Evolutionary conservation across 2,113 vertebrate genomes (phyloP).

Genomic region (Meleagris gallopavo): DNA sequence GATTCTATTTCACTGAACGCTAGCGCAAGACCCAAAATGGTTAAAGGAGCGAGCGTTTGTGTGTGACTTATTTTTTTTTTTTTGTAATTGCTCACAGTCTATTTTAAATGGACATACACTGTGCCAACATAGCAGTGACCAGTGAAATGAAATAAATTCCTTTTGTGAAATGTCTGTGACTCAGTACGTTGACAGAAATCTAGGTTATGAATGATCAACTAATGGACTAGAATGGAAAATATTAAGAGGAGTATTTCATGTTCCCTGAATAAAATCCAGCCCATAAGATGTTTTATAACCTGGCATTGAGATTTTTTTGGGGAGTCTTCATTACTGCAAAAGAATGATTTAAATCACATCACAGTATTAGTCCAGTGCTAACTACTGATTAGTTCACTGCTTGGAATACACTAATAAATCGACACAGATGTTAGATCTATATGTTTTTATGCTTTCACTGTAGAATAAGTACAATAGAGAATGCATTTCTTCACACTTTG

Average conservation of each 20-base stretch:
- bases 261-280: not conserved
- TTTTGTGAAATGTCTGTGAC: not conserved
- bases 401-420: not conserved
- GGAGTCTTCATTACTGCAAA: not conserved
- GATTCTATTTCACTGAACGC: not conserved
- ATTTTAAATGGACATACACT: not conserved
- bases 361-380: not conserved
- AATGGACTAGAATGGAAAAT: not conserved
- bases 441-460: not conserved
- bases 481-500: not conserved
- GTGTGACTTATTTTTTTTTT: not conserved
- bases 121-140: not conserved
- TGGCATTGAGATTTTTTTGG: not conserved
- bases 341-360: not conserved
- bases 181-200: not conserved
- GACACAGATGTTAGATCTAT: not conserved
- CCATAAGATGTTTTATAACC: not conserved
- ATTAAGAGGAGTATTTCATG: not conserved
- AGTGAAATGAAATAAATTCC: not conserved
- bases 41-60: not conserved
- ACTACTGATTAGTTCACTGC: not conserved
- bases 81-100: not conserved
- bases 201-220: not conserved
- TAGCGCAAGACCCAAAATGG: not conserved
- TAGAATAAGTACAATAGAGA: not conserved